phyloP scores from a whole-genome alignment of 2,797 vertebrate species.

The Myioborus melanocephalus region DNA sequence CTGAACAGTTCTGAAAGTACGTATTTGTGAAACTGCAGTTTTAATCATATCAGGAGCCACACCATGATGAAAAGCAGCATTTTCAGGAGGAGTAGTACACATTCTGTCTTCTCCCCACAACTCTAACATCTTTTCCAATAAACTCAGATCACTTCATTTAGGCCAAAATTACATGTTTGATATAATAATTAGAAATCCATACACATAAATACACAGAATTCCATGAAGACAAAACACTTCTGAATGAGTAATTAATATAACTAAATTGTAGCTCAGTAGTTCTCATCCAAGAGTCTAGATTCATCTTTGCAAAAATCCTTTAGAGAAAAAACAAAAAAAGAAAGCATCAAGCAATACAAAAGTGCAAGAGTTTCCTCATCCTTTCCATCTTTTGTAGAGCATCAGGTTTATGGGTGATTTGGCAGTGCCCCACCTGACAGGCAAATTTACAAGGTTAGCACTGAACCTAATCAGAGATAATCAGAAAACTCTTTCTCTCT shows the following conservation, averaged over 20 bases:
- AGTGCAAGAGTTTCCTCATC: not conserved
- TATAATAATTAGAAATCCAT: not conserved
- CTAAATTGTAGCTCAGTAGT: not conserved
- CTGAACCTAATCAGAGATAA: slow-evolving; percentile 52
- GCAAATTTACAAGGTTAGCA: slow-evolving; percentile 47
- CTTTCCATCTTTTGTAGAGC: not conserved
- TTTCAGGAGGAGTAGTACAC: not conserved
- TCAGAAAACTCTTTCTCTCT: slow-evolving; percentile 24
- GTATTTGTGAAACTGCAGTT: not conserved
- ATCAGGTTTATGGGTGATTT: not conserved
- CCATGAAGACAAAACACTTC: not conserved
- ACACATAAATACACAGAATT: not conserved
- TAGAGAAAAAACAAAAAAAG: not conserved
- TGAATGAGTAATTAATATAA: not conserved
- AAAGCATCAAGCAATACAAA: not conserved
- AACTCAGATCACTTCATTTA: not conserved
- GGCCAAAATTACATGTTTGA: not conserved
- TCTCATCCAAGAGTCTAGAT: not conserved
- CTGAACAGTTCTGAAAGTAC: not conserved
- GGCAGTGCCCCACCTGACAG: not conserved
- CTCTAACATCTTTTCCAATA: not conserved
- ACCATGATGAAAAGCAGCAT: not conserved
- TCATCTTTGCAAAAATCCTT: not conserved
- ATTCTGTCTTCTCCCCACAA: not conserved
- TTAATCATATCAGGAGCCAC: not conserved